Evolutionary conservation across 1,140 invertebrate genomes (phyloP), one percentile per base, ranked within the genome.

Genomic region (Melipona quadrifasciata): DNA sequence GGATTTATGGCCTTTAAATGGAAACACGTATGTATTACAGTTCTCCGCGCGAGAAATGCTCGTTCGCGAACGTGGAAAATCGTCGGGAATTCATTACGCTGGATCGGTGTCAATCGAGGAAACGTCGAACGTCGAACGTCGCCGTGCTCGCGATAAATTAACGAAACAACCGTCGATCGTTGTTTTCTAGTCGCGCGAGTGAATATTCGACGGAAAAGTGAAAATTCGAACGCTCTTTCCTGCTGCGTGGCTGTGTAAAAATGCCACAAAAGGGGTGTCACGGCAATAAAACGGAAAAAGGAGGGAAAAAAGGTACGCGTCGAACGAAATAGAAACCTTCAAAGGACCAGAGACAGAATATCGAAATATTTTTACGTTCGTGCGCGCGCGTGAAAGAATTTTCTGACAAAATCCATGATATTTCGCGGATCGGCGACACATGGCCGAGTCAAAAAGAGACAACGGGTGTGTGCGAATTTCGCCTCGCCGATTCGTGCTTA

Each of bases 111-210:
- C 39, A 21, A 34, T 47, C 27, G 27, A 74, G 53, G 14, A 12
- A 74, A 74, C 73, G 21, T 74, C 31, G 72, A 74, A 74, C 73
- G 21, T 74, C 31, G 72, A 57, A 24, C 51, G 27, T 21, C 53
- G 31, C 19, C n/a, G 34, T 57, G 51, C 14, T 12, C 51, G 53
- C 53, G 53, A 31, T 55, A 55, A 57, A 74, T 74, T 74, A 74
- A 71, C 39, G 68, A 12, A 47, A 31, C n/a, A 31, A 74, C n/a
- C 51, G 51, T 2, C 51, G 72, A 31, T 51, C 21, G 39, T 74
- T 14, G 72, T 53, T 73, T 47, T 47, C 0, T 47, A 47, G 39
- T 6, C 39, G 71, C 16, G 47, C 39, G 27, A 17, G 72, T 11
- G 39, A 55, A 74, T 31, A 74, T 55, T 8, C 68, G 39, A 24